A percentile compares a stretch with the other conserved stretches of the same genome.
Evolutionary conservation across 2,888 invertebrate species (phyloP).

Genomic region (Drosophila greeni): DNA sequence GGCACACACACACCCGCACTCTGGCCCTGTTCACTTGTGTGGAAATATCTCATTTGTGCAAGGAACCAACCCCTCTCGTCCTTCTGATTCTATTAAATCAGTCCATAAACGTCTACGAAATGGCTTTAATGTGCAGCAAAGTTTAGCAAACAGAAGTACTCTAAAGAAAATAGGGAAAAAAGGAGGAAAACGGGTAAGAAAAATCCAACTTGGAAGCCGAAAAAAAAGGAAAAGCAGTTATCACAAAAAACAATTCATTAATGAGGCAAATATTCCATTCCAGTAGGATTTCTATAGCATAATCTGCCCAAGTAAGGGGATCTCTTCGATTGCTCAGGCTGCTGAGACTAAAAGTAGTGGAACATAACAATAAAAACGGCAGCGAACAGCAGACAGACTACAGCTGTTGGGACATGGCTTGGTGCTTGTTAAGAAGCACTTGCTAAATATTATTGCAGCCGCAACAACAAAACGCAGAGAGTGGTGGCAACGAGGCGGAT

Average conservation of each 20-base stretch:
- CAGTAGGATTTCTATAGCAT: not conserved
- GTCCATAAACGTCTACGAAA: conserved; percentile 76
- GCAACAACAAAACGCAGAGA: conserved; percentile 41
- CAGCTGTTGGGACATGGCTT: conserved; percentile 76
- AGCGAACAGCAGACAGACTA: conserved; percentile 52
- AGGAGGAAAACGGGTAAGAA: conserved; percentile 26
- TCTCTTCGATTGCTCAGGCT: not conserved
- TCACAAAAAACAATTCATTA: not conserved
- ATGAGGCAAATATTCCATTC: not conserved
- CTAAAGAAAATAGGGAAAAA: not conserved
- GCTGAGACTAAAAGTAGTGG: conserved; percentile 19
- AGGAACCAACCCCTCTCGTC: conserved; percentile 5
- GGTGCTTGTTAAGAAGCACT: conserved; percentile 70
- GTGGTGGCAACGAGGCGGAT: conserved; percentile 5
- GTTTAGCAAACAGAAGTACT: conserved; percentile 60
- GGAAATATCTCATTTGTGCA: conserved; percentile 68
- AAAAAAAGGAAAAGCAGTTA: too few species aligned
- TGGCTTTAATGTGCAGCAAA: conserved; percentile 72
- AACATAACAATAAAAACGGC: conserved; percentile 60
- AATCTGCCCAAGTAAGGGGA: not conserved
- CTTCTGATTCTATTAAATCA: conserved; percentile 73
- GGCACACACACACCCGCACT: conserved; percentile 17
- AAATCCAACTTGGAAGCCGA: not conserved
- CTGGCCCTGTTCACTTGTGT: conserved; percentile 64
- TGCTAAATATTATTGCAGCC: conserved; percentile 69